Evolutionary conservation across 2,797 vertebrate genomes (phyloP).

Genomic region (Sebastes nivosus): DNA sequence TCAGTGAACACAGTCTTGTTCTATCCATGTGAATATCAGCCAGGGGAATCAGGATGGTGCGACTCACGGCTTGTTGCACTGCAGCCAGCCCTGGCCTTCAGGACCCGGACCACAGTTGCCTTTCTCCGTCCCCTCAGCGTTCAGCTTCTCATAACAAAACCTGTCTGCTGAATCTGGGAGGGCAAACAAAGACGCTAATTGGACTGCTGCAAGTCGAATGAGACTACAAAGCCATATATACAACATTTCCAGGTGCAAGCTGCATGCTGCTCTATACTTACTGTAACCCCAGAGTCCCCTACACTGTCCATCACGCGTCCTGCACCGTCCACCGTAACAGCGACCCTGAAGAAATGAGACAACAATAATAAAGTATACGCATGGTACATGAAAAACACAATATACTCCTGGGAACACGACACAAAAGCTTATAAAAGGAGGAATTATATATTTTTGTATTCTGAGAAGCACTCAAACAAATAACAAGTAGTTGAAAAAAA

Average conservation of each 20-base stretch:
- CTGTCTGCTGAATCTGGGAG: slow-evolving; percentile 88
- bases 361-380: not conserved
- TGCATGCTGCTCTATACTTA: slow-evolving; percentile 66
- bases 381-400: too few relatives aligned
- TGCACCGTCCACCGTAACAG: slow-evolving; percentile 91
- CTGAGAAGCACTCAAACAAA: too few relatives aligned
- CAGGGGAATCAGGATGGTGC: not conserved
- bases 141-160: slow-evolving; percentile 95
- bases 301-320: slow-evolving; percentile 92
- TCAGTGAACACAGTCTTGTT: not conserved
- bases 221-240: not conserved
- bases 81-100: slow-evolving; percentile 88
- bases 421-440: too few relatives aligned
- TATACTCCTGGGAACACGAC: too few relatives aligned
- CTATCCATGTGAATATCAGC: not conserved
- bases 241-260: not conserved
- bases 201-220: not conserved
- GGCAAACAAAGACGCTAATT: not conserved
- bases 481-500: too few relatives aligned
- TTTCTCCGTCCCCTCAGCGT: slow-evolving; percentile 92
- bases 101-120: slow-evolving; percentile 91
- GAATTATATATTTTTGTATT: too few relatives aligned
- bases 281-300: slow-evolving; percentile 89
- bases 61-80: slow-evolving; percentile 95
- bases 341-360: slow-evolving; percentile 82